phyloP scores from a whole-genome alignment of 2,888 invertebrate genomes.

The Dryococelus australis region DNA sequence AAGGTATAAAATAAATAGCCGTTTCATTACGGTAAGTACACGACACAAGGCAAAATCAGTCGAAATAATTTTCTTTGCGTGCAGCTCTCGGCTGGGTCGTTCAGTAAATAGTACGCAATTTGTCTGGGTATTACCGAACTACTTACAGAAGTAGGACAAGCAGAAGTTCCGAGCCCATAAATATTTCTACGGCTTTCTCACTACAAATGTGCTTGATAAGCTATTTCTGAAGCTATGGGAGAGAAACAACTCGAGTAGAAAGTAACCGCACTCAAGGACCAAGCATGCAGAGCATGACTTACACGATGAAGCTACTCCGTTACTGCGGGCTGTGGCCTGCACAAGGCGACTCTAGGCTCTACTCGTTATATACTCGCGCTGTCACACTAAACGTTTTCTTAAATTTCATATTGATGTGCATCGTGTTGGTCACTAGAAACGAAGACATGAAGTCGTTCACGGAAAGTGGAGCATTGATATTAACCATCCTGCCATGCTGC shows the following conservation, averaged over 20 bases:
- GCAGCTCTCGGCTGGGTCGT: background rate
- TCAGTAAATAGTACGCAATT: background rate
- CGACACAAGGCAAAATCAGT: background rate
- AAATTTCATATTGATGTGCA: background rate
- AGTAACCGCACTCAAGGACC: background rate
- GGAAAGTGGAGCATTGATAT: background rate
- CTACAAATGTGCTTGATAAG: background rate
- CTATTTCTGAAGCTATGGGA: background rate
- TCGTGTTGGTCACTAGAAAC: background rate
- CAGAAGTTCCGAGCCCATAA: background rate
- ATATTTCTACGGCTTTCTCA: background rate
- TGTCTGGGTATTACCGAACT: background rate
- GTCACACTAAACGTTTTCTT: background rate
- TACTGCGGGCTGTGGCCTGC: background rate
- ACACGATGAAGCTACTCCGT: background rate
- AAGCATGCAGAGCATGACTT: background rate
- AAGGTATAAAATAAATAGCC: too few relatives aligned
- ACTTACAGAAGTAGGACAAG: background rate
- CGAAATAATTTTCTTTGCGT: background rate
- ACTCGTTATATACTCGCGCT: background rate
- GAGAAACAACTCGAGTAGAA: background rate
- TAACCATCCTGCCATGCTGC: background rate
- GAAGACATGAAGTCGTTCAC: background rate
- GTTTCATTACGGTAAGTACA: too few relatives aligned
- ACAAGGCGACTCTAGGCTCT: background rate